A percentile compares a stretch with the other conserved stretches of the same genome.
Conservation (phyloP, 1,140 invertebrate species). For the Drosophila serrata region DNA sequence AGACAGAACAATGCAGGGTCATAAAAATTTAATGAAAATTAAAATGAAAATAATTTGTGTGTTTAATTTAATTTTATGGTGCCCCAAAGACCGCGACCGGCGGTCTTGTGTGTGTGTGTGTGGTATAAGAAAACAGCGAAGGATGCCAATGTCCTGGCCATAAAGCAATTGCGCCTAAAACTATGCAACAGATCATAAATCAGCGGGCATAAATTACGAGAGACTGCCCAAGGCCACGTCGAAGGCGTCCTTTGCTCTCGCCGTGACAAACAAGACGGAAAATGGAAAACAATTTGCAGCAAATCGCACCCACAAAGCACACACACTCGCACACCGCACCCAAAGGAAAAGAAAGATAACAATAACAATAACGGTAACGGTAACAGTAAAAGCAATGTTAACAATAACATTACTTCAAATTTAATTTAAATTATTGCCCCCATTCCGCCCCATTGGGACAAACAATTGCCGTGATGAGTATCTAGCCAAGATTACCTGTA, state of each 20-base stretch:
- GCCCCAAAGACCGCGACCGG: slow-evolving; percentile 63
- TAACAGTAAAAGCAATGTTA: slow-evolving; percentile 68
- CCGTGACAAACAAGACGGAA: slow-evolving; percentile 29
- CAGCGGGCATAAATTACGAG: slow-evolving; percentile 66
- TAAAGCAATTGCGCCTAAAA: slow-evolving; percentile 71
- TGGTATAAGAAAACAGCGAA: slow-evolving; percentile 29
- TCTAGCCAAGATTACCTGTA: slow-evolving; percentile 72
- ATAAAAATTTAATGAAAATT: slow-evolving; percentile 84
- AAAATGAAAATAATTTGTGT: slow-evolving; percentile 83
- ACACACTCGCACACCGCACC: neutral
- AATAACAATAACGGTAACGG: slow-evolving; percentile 74
- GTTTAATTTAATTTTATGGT: slow-evolving; percentile 82
- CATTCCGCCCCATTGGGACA: slow-evolving; percentile 28
- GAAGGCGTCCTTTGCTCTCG: slow-evolving; percentile 1
- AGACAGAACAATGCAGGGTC: slow-evolving; percentile 55
- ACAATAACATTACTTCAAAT: slow-evolving; percentile 82
- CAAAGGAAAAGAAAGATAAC: slow-evolving; percentile 57
- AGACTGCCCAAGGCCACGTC: slow-evolving; percentile 11
- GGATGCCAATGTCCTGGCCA: slow-evolving; percentile 38
- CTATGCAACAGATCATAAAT: slow-evolving; percentile 79
- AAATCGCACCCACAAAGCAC: slow-evolving; percentile 15
- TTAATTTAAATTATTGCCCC: slow-evolving; percentile 80
- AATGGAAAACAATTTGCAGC: slow-evolving; percentile 74
- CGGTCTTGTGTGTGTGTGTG: slow-evolving; percentile 7
- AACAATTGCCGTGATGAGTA: slow-evolving; percentile 74